These are phyloP conservation scores for Lycopodina hypogea DNA, from an alignment of 37 sponge, comb jelly and placozoan species.

Conservation along the genomic window DNA sequence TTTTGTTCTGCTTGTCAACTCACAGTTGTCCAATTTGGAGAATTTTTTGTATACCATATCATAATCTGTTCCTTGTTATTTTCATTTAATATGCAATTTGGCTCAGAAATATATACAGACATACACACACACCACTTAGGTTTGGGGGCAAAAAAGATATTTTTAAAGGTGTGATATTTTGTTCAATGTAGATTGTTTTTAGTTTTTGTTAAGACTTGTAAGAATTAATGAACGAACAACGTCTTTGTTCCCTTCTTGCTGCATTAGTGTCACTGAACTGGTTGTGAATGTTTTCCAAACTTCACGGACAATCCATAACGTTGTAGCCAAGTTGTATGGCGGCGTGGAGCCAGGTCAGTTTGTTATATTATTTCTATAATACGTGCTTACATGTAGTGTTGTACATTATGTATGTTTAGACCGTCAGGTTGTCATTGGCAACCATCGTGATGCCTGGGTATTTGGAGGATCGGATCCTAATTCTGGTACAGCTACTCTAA, in stretches of 20 bases:
- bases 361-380: background rate
- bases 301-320: slow-evolving; percentile 63
- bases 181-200: too few species aligned
- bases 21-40: too few species aligned
- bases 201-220: too few species aligned
- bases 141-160: too few species aligned
- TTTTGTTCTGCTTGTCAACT: too few species aligned
- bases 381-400: background rate
- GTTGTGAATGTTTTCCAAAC: slow-evolving; percentile 75
- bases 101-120: too few species aligned
- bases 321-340: slow-evolving; percentile 87
- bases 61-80: too few species aligned
- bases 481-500: slow-evolving; percentile 82
- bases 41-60: too few species aligned
- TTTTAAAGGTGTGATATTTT: too few species aligned
- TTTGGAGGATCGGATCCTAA: slow-evolving; percentile 91
- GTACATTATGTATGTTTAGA: slow-evolving; percentile 24
- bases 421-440: slow-evolving; percentile 75
- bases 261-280: slow-evolving; percentile 31
- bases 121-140: too few species aligned
- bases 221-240: too few species aligned
- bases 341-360: slow-evolving; percentile 67
- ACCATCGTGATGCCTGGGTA: slow-evolving; percentile 94
- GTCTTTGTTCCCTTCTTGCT: background rate
- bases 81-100: too few species aligned